Percentiles rank a stretch among this genome's conserved stretches.
Evolutionary conservation across 1,140 invertebrate species (phyloP).

Genomic region (Pteromalus puparum): DNA sequence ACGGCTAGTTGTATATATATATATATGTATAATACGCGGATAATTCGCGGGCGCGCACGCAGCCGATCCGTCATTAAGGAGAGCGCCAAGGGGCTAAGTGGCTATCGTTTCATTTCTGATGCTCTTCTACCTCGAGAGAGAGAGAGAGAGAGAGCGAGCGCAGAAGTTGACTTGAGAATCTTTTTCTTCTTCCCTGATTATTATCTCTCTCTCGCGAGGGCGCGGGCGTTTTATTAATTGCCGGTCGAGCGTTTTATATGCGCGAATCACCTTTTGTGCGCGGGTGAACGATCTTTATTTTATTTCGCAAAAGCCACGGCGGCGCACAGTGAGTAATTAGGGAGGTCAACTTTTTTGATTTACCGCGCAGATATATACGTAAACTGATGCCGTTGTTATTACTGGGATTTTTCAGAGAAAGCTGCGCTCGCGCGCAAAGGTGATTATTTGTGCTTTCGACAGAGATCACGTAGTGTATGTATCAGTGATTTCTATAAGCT

Average conservation of each 20-base stretch:
- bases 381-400: not conserved
- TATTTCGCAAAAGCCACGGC: not conserved
- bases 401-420: not conserved
- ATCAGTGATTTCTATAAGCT: not conserved
- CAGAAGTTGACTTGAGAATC: not conserved
- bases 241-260: not conserved
- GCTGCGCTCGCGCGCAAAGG: not conserved
- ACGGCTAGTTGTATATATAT: not conserved
- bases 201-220: not conserved
- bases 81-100: not conserved
- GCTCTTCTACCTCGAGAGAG: not conserved
- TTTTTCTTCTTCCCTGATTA: not conserved
- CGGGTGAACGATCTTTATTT: not conserved
- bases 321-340: constrained; percentile 26
- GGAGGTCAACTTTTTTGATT: not conserved
- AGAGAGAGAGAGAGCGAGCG: too few species aligned
- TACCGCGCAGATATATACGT: not conserved
- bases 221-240: constrained; percentile 7
- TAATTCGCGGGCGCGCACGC: constrained; percentile 28
- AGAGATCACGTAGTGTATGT: too few species aligned
- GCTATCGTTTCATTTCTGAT: not conserved
- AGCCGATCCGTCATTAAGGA: constrained; percentile 3
- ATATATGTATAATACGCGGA: not conserved
- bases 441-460: too few species aligned
- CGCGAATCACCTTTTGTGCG: not conserved